Evolutionary conservation across 2,797 vertebrate species (phyloP), one percentile per base, ranked within the genome.

Genomic region (Merluccius polli): DNA sequence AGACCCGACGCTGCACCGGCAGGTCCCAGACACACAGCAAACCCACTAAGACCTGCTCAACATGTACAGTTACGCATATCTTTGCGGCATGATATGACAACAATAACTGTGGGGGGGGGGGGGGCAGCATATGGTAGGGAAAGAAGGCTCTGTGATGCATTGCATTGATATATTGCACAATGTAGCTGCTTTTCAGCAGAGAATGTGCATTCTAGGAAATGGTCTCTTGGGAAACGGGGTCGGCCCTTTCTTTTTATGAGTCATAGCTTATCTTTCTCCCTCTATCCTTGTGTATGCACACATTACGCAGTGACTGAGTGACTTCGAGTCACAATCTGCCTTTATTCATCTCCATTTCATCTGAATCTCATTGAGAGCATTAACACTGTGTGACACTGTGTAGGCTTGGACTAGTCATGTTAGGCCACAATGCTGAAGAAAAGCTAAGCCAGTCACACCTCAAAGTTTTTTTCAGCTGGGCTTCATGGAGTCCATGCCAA

Each of bases 191-290:
- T 32, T 75, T 78, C 83, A 79, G 68, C 75, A 75, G n/a, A 71
- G 44, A 35, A 35, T 30, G 41, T 82, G 24, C 86, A 88, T 91
- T 89, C 87, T 86, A 13, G 86, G 85, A 84, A 84, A 79, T 75
- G 13, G 36, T 38, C 36, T 79, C 73, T 79, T 82, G 78, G 59
- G n/a, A 85, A 35, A 2, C 74, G 75, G 63, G 81, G 83, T 84
- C 72, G 38, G 68, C 73, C 78, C 79, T 77, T 59, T 75, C 75
- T 75, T 72, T 80, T 10, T 69, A 15, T 29, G 29, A n/a, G n/a
- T 16, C 15, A 16, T 73, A 18, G 12, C 33, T 79, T 81, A 32
- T 65, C 10, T 71, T 24, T 70, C 70, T 44, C 9, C 52, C 30
- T 48, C 33, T 75, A 52, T 13, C 68, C 48, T 59, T 71, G 9